Percentiles rank a stretch among this genome's conserved stretches.
phyloP scores from a whole-genome alignment of 2,888 invertebrate genomes.

The Aplocera efformata region DNA sequence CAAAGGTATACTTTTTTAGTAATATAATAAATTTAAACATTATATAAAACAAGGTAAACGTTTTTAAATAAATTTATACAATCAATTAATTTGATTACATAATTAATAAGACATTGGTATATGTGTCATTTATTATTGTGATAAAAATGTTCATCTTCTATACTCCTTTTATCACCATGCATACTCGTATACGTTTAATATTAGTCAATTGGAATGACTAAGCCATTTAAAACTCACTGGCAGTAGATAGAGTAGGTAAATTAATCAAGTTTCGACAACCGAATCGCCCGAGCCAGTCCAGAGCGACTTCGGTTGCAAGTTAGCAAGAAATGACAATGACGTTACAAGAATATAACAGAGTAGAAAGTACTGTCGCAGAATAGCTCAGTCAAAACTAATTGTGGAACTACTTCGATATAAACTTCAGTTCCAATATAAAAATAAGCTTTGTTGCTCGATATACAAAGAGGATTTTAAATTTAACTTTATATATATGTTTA shows the following conservation, averaged over 20 bases:
- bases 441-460: constrained; percentile 11
- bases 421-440: constrained; percentile 14
- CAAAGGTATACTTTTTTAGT: too few species aligned
- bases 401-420: constrained; percentile 9
- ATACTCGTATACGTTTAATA: too few species aligned
- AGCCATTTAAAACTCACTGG: constrained; percentile 7
- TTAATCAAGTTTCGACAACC: constrained; percentile 33
- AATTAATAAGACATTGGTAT: too few species aligned
- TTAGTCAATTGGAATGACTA: not conserved
- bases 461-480: too few species aligned
- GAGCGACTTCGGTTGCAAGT: constrained; percentile 23
- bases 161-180: too few species aligned
- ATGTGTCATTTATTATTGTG: too few species aligned
- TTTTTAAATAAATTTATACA: too few species aligned
- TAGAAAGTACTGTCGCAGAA: constrained; percentile 2
- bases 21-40: too few species aligned
- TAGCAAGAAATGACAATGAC: constrained; percentile 28
- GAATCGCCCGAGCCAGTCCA: constrained; percentile 22
- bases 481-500: too few species aligned
- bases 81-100: too few species aligned
- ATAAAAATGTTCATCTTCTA: too few species aligned
- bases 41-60: too few species aligned
- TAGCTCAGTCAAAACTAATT: constrained; percentile 15
- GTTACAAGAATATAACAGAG: constrained; percentile 15
- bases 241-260: constrained; percentile 24